Evolutionary conservation across 2,797 vertebrate genomes (phyloP).

Genomic region (Danio kyathit): DNA sequence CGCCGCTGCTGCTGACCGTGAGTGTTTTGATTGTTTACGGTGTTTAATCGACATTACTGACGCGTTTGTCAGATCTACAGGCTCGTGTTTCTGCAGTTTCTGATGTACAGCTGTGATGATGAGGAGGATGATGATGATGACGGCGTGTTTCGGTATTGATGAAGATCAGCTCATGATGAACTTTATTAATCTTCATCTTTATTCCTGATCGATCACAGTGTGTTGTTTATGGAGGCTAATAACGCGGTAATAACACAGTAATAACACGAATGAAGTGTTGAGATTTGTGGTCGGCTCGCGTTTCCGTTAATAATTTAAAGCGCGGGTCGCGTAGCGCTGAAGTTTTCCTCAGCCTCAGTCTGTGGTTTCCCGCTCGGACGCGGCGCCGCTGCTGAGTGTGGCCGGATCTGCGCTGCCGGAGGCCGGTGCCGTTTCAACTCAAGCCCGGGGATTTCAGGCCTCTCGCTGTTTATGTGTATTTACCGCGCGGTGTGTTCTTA

Average conservation of each 20-base stretch:
- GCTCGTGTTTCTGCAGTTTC: background rate
- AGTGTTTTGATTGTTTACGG: slow-evolving; percentile 16
- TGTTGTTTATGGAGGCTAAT: background rate
- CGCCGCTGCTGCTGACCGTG: background rate
- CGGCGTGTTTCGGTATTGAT: background rate
- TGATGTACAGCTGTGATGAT: background rate
- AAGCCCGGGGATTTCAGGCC: slow-evolving; percentile 31
- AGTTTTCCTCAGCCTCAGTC: background rate
- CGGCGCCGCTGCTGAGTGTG: background rate
- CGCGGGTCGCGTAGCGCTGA: too few species aligned
- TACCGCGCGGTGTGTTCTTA: background rate
- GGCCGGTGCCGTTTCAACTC: background rate
- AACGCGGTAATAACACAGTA: background rate
- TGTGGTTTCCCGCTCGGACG: background rate
- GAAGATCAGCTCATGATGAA: background rate
- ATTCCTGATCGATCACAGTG: background rate
- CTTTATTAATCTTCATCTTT: background rate
- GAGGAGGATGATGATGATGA: background rate
- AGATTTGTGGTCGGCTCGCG: background rate
- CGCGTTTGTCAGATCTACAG: background rate
- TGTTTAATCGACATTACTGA: background rate
- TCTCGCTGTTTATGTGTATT: background rate
- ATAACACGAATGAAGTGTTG: background rate
- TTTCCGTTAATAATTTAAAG: background rate
- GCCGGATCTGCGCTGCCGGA: background rate